Conservation (phyloP, 1,140 invertebrate genomes). For the Heliconius eleuchia region DNA sequence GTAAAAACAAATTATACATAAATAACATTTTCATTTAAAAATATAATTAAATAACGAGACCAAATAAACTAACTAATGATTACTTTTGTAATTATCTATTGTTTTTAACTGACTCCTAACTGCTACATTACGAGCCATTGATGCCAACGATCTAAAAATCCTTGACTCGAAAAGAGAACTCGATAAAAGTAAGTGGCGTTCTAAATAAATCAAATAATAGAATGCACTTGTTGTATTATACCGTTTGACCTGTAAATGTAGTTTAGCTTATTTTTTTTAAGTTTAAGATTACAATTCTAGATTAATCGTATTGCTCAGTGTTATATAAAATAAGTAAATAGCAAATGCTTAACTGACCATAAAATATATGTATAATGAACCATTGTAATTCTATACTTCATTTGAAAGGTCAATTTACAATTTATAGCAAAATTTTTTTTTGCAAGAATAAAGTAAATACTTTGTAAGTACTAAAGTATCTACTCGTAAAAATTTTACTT, state of each 20-base stretch:
- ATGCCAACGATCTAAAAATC: constrained; percentile 45
- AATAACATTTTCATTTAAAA: background rate
- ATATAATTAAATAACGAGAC: background rate
- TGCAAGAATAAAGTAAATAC: background rate
- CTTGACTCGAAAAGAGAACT: constrained; percentile 49
- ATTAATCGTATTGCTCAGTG: background rate
- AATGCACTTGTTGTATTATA: background rate
- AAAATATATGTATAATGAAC: constrained; percentile 7
- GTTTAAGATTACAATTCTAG: background rate
- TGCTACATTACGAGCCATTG: constrained; percentile 37
- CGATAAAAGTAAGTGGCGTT: constrained; percentile 53
- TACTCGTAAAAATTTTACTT: background rate
- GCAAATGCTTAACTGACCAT: background rate
- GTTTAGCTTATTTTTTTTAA: background rate
- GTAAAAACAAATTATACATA: background rate
- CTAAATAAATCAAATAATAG: constrained; percentile 40
- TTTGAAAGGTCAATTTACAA: background rate
- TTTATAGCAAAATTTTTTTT: background rate
- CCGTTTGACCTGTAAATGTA: background rate
- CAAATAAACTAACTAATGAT: background rate
- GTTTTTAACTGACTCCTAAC: constrained; percentile 22
- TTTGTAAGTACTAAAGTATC: background rate
- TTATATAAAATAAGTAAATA: constrained; percentile 2
- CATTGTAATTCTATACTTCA: background rate
- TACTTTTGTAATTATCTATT: constrained; percentile 9